Evolutionary conservation across 2,113 vertebrate genomes (phyloP), one percentile per base, ranked within the genome.

Genomic region (Pseudorectes ferrugineus): DNA sequence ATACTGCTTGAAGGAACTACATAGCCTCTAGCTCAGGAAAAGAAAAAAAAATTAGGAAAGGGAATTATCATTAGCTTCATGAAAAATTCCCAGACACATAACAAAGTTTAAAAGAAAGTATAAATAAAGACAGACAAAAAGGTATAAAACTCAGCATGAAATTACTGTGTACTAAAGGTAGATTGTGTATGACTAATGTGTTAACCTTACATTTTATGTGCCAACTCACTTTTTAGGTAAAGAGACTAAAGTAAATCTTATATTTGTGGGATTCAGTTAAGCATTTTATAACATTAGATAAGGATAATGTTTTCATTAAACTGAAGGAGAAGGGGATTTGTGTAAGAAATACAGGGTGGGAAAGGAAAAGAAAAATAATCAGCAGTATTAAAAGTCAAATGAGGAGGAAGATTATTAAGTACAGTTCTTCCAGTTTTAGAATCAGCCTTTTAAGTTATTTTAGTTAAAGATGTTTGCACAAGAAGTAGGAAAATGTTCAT

Each of bases 281-380:
- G 51, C 48, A 52, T 91, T 89, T 94, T 78, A 25, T 89, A 81
- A 46, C 51, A 80, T 86, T 93, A 76, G 42, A 62, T 92, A 91
- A 86, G 59, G 75, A 76, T 73, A 61, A 63, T 80, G 31, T 91
- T 92, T 91, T 92, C n/a, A 88, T 96, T 85, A 82, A 93, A 91
- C 36, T 87, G 77, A 89, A 88, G 36, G 48, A 81, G 58, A 24
- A 78, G n/a, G 40, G 12, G 43, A 66, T 95, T 93, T 91, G 57
- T 87, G 6, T 74, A 49, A 75, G 52, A 91, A 85, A 72, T 89
- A n/a, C 17, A 68, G 54, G 55, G 52, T 90, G 49, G 82, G 62
- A 89, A 76, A 92, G 54, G 40, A 72, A 74, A 89, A 94, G 65
- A 90, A 82, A 85, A 94, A 89, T 85, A 81, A 85, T 73, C 42